Conservation (phyloP, 2,888 invertebrate species). For the Acanthopleura granulata region DNA sequence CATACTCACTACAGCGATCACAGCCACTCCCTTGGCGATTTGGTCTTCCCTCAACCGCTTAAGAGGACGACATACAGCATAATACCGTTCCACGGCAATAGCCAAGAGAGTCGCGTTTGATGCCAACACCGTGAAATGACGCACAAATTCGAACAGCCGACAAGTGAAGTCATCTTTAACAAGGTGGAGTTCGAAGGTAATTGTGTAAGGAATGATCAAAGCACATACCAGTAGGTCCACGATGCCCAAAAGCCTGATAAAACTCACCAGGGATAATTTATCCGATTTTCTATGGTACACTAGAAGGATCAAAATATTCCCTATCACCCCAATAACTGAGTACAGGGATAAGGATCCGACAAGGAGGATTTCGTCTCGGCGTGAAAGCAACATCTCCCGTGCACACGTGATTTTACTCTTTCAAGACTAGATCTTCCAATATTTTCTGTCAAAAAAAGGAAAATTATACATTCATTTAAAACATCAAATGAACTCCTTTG, state of each 20-base stretch:
- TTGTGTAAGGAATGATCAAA: slow-evolving; percentile 49
- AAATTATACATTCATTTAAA: too few species aligned
- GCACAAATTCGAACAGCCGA: slow-evolving; percentile 44
- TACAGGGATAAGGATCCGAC: slow-evolving; percentile 37
- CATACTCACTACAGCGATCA: slow-evolving; percentile 37
- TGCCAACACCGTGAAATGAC: slow-evolving; percentile 43
- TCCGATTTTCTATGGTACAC: slow-evolving; percentile 43
- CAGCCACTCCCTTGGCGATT: slow-evolving; percentile 40
- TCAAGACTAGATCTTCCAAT: too few species aligned
- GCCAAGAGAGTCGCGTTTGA: slow-evolving; percentile 50
- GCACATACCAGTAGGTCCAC: slow-evolving; percentile 49
- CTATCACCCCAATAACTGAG: slow-evolving; percentile 42
- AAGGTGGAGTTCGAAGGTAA: slow-evolving; percentile 49
- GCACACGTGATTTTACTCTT: too few species aligned
- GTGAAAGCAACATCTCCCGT: slow-evolving; percentile 2
- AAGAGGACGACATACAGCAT: slow-evolving; percentile 48
- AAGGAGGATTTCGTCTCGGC: slow-evolving; percentile 34
- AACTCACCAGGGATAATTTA: slow-evolving; percentile 44
- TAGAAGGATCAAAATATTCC: slow-evolving; percentile 49
- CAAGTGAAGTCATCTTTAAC: slow-evolving; percentile 46
- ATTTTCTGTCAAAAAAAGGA: too few species aligned
- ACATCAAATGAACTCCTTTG: too few species aligned
- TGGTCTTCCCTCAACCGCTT: slow-evolving; percentile 37
- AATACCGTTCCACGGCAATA: slow-evolving; percentile 50
- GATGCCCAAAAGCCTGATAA: slow-evolving; percentile 49